Conservation (phyloP, 2,888 invertebrate genomes). For the Hydrotaea cyrtoneurina region DNA sequence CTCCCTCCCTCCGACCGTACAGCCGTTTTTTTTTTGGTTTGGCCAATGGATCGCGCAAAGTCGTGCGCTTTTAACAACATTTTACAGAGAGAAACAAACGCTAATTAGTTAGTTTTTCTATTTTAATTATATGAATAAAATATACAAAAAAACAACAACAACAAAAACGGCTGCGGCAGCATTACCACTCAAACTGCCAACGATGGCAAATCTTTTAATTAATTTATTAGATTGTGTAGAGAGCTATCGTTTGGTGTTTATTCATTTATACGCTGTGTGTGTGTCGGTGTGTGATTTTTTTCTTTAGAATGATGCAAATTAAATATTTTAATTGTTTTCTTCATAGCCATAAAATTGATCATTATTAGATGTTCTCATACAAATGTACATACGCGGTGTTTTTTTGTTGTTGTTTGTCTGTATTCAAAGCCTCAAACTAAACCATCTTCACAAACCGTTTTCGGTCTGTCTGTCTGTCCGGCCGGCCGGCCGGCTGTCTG, state of each 20-base stretch:
- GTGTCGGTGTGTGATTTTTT: too few species aligned
- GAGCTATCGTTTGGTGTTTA: conserved; percentile 14
- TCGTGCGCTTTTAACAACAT: conserved; percentile 66
- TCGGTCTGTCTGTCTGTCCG: not conserved
- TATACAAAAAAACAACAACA: conserved; percentile 46
- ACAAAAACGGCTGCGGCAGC: conserved; percentile 25
- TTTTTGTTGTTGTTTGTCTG: not conserved
- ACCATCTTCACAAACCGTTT: not conserved
- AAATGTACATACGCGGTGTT: not conserved
- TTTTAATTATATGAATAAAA: conserved; percentile 69
- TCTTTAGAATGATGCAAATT: conserved; percentile 66
- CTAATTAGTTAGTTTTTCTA: conserved; percentile 72
- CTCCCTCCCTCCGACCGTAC: too few species aligned
- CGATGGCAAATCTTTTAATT: conserved; percentile 68
- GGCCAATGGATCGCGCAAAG: conserved; percentile 56
- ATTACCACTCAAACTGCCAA: conserved; percentile 61
- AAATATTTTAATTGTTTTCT: conserved; percentile 68
- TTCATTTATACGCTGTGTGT: not conserved
- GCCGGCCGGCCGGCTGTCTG: not conserved
- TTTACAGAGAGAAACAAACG: conserved; percentile 61
- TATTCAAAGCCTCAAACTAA: not conserved
- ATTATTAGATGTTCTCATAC: conserved; percentile 52
- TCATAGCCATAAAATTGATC: conserved; percentile 68
- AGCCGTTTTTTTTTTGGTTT: conserved; percentile 26
- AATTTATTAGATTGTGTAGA: conserved; percentile 64